Base-by-base conservation (phyloP, 1,140 invertebrate species). In the Agrilus planipennis region DNA sequence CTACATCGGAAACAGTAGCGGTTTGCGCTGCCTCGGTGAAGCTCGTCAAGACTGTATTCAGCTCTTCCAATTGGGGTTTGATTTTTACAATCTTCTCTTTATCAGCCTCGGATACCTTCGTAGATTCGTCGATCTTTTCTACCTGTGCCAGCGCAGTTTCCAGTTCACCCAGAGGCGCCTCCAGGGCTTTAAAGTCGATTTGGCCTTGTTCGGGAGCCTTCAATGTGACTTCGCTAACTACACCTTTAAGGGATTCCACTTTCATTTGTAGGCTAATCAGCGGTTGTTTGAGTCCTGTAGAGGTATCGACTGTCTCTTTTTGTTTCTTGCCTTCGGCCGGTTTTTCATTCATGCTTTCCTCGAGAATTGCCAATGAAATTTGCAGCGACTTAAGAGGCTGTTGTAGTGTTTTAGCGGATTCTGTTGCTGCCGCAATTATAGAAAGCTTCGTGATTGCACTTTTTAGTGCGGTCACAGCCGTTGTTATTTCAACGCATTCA, bases 381-480 rank as follows among this genome's bases (percentile, higher is more conserved):
- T 11, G 15, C 15, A 29, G n/a, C n/a, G n/a, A 4, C 28, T 29
- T 15, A n/a, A 29, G 28, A 4, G 28, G 28, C 15, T 29, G 3
- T n/a, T 11, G 3, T 29, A 15, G n/a, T 11, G 15, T 11, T 11
- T 3, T 4, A 29, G 3, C 4, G 4, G 28, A 29, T n/a, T 29
- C 15, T n/a, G 11, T 4, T 11, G n/a, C 28, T 4, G 4, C n/a
- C 4, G 28, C 11, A 4, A 15, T 3, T 3, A 11, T 4, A 4
- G 28, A 3, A 4, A 29, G 4, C 3, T 29, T 29, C 15, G n/a
- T 3, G 3, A 29, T 29, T 29, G 28, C n/a, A 10, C 37, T 27
- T 27, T 47, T 47, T 17, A 50, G 10, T n/a, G 19, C 14, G 11
- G 27, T 4, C 20, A 47, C 15, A 12, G 48, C 41, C 20, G 40